phyloP scores from a whole-genome alignment of 2,797 vertebrate species.

The Gymnodraco acuticeps region DNA sequence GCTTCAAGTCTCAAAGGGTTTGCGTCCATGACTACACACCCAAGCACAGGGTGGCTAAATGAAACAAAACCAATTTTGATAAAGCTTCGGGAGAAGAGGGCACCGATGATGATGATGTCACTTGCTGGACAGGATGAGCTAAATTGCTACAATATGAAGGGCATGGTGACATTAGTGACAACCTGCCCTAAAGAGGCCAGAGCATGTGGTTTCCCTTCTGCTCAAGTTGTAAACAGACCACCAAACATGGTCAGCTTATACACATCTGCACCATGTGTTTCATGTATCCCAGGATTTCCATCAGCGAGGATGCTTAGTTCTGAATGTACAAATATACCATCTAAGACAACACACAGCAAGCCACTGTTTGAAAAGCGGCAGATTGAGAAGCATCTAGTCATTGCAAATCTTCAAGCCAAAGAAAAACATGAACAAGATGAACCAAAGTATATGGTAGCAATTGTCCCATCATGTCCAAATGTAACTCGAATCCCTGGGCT shows the following conservation, averaged over 20 bases:
- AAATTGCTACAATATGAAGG: conserved; percentile 10
- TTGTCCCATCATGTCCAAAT: conserved; percentile 66
- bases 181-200: conserved; percentile 68
- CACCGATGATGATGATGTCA: not conserved
- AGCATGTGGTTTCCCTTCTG: conserved; percentile 69
- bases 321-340: conserved; percentile 30
- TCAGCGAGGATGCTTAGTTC: conserved; percentile 66
- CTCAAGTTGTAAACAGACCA: conserved; percentile 55
- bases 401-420: conserved; percentile 21
- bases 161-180: conserved; percentile 56
- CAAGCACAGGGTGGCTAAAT: conserved; percentile 47
- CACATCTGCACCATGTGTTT: conserved; percentile 62
- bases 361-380: conserved; percentile 38
- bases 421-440: conserved; percentile 17
- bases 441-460: conserved; percentile 46
- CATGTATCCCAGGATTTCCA: conserved; percentile 69
- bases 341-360: conserved; percentile 6
- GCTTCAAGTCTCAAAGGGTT: conserved; percentile 70
- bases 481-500: conserved; percentile 54
- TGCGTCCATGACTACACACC: conserved; percentile 54
- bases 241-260: conserved; percentile 64
- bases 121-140: conserved; percentile 21
- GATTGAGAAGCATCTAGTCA: conserved; percentile 21
- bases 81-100: conserved; percentile 44
- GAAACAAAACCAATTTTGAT: conserved; percentile 44